Evolutionary conservation across 92 coral and sea anemone genomes (phyloP).

Genomic region (Metridium senile): DNA sequence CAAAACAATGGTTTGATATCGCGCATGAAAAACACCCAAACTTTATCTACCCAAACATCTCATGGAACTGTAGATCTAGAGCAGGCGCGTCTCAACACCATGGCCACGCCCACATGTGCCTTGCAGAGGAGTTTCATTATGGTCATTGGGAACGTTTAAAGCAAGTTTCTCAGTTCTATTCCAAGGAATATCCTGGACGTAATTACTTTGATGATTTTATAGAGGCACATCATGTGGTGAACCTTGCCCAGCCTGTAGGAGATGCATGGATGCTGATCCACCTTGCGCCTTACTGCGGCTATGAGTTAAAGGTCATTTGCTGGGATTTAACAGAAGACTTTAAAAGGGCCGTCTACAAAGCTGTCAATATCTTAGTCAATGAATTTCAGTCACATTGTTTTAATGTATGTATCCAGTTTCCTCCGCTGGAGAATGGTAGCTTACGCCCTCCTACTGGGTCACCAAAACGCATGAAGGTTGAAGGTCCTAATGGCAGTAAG

Average conservation of each 20-base stretch:
- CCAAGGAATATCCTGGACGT: constrained; percentile 54
- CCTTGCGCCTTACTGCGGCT: constrained; percentile 72
- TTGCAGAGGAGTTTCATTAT: constrained; percentile 70
- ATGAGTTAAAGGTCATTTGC: constrained; percentile 70
- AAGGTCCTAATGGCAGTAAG: constrained; percentile 18
- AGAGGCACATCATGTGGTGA: constrained; percentile 53
- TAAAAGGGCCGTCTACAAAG: constrained; percentile 62
- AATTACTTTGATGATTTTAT: constrained; percentile 71
- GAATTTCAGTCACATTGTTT: constrained; percentile 58
- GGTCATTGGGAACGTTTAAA: constrained; percentile 76
- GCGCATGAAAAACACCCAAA: constrained; percentile 60
- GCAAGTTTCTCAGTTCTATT: constrained; percentile 58
- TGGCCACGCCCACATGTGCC: constrained; percentile 76
- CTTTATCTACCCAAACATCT: constrained; percentile 67
- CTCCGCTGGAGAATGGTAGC: constrained; percentile 69
- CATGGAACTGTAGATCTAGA: constrained; percentile 80
- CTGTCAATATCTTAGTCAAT: constrained; percentile 50
- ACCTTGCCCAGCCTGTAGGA: constrained; percentile 62
- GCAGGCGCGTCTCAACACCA: constrained; percentile 87
- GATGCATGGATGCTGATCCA: constrained; percentile 63
- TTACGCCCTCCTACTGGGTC: constrained; percentile 26
- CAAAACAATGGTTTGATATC: constrained; percentile 70
- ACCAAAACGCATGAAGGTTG: constrained; percentile 36
- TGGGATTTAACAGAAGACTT: constrained; percentile 77
- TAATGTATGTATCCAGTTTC: constrained; percentile 71